Evolutionary conservation across 2,113 vertebrate genomes (phyloP).

Genomic region (Zosterops japonicus): DNA sequence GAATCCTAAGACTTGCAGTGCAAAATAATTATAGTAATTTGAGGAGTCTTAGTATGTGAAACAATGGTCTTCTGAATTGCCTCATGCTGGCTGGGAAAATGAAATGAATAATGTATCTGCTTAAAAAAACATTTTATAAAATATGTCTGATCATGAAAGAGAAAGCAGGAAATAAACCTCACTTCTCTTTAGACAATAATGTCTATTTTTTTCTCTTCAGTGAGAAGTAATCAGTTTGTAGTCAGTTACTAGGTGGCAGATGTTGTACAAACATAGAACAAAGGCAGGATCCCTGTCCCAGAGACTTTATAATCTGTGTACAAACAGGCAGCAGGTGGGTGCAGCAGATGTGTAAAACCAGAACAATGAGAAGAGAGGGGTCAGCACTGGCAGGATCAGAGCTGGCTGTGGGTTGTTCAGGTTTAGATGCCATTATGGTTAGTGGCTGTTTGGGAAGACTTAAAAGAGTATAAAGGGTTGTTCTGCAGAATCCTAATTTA

Average conservation of each 20-base stretch:
- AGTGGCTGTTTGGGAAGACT: background rate
- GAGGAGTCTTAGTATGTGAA: background rate
- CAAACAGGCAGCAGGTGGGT: constrained; percentile 21
- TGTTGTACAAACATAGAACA: background rate
- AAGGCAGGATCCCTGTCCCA: background rate
- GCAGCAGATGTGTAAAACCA: background rate
- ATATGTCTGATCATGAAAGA: background rate
- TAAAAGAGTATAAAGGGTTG: background rate
- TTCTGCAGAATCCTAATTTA: background rate
- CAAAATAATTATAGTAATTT: constrained; percentile 7
- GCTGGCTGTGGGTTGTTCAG: background rate
- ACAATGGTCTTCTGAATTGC: background rate
- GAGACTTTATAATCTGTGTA: background rate
- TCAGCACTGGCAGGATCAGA: background rate
- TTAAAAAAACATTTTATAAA: background rate
- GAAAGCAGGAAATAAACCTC: background rate
- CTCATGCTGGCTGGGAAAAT: background rate
- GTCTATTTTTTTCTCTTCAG: background rate
- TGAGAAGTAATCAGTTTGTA: background rate
- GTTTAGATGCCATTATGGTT: background rate
- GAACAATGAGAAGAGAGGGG: background rate
- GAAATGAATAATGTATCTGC: background rate
- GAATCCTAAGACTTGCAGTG: background rate
- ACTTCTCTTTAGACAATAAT: background rate
- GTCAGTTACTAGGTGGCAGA: background rate